phyloP scores from a whole-genome alignment of 2,888 invertebrate genomes.

The Epistrophella euchroma region DNA sequence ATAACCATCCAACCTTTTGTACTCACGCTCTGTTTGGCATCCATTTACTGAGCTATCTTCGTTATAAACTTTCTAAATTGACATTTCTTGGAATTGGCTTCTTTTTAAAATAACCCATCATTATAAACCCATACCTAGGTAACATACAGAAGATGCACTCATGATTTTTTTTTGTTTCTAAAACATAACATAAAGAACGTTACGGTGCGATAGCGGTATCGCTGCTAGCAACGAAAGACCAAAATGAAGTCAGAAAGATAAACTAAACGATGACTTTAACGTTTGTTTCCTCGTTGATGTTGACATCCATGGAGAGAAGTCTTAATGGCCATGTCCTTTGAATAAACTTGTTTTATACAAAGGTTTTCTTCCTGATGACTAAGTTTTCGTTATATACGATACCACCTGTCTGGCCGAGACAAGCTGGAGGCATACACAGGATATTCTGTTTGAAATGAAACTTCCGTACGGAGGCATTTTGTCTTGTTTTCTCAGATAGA shows the following conservation, averaged over 20 bases:
- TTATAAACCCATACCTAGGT: not conserved
- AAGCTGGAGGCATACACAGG: conserved; percentile 33
- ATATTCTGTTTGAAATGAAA: conserved; percentile 42
- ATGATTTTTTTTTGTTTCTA: not conserved
- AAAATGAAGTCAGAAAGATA: conserved; percentile 33
- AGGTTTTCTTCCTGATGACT: conserved; percentile 20
- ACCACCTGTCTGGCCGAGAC: not conserved
- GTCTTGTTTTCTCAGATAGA: conserved; percentile 15
- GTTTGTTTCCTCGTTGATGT: conserved; percentile 32
- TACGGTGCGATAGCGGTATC: not conserved
- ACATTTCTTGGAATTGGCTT: not conserved
- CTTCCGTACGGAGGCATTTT: conserved; percentile 44
- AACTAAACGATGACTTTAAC: conserved; percentile 41
- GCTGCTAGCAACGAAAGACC: not conserved
- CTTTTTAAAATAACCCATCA: not conserved
- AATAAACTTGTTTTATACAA: conserved; percentile 37
- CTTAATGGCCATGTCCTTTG: conserved; percentile 48
- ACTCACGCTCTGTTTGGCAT: not conserved
- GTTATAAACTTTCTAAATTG: not conserved
- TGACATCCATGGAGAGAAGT: not conserved
- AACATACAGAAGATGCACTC: not conserved
- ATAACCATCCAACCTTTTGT: not conserved
- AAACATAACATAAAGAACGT: not conserved
- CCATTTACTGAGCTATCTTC: not conserved
- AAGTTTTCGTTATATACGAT: not conserved